A percentile compares a stretch with the other conserved stretches of the same genome.
Evolutionary conservation across 1,140 invertebrate species (phyloP).

Genomic region (Drosophila erecta): DNA sequence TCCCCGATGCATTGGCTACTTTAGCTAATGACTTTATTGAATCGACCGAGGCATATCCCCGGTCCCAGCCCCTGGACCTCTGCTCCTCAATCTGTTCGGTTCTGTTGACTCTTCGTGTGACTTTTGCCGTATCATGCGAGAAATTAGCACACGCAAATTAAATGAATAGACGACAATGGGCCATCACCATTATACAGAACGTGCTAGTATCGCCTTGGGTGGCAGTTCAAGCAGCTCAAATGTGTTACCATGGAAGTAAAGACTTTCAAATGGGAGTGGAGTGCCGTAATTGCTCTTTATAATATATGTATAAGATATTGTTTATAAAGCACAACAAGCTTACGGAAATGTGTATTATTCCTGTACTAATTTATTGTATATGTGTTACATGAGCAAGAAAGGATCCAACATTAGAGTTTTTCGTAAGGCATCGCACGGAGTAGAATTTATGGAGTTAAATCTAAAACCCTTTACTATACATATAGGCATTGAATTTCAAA

Average conservation of each 20-base stretch:
- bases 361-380: too few relatives aligned
- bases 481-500: too few relatives aligned
- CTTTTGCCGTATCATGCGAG: slow-evolving; percentile 69
- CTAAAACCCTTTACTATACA: too few relatives aligned
- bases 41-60: slow-evolving; percentile 48
- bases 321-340: too few relatives aligned
- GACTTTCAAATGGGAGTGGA: neutral
- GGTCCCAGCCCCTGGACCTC: neutral
- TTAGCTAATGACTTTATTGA: slow-evolving; percentile 81
- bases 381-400: too few relatives aligned
- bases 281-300: neutral
- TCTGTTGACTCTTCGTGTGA: slow-evolving; percentile 66
- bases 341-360: too few relatives aligned
- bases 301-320: too few relatives aligned
- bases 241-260: neutral
- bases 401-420: too few relatives aligned
- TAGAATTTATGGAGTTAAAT: too few relatives aligned
- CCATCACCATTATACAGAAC: slow-evolving; percentile 35
- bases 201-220: slow-evolving; percentile 28
- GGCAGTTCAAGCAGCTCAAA: slow-evolving; percentile 8
- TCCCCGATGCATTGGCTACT: slow-evolving; percentile 72
- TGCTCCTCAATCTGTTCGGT: neutral
- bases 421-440: too few relatives aligned
- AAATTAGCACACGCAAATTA: slow-evolving; percentile 75
- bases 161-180: slow-evolving; percentile 71